phyloP scores from a whole-genome alignment of 2,113 vertebrate species.

The Eubucco bourcierii region DNA sequence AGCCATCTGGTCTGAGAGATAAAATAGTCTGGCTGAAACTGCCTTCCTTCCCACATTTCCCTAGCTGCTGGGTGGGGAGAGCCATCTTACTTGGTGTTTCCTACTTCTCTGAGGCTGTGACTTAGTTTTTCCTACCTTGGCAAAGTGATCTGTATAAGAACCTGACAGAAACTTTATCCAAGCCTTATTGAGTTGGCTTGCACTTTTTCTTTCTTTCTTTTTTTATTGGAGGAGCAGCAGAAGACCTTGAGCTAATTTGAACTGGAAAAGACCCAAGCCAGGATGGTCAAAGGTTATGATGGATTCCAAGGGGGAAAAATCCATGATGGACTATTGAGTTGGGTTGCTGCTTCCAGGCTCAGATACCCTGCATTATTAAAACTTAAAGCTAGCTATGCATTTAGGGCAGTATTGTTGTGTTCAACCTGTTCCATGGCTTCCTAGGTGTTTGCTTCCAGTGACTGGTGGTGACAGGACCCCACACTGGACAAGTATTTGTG shows the following conservation, averaged over 20 bases:
- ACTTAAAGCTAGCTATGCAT: not conserved
- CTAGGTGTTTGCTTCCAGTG: not conserved
- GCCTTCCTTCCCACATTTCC: conserved; percentile 42
- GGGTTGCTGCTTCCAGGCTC: not conserved
- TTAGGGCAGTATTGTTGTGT: not conserved
- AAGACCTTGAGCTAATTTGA: not conserved
- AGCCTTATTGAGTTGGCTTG: not conserved
- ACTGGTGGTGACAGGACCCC: not conserved
- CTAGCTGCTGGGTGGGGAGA: conserved; percentile 11
- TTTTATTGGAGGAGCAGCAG: not conserved
- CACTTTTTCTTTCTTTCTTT: not conserved
- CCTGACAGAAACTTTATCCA: not conserved
- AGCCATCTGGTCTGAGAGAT: conserved; percentile 54
- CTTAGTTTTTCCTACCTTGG: conserved; percentile 11
- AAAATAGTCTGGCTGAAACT: conserved; percentile 18
- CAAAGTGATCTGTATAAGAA: not conserved
- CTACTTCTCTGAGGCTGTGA: conserved; percentile 17
- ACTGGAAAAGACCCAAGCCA: not conserved
- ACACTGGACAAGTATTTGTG: not conserved
- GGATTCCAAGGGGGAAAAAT: not conserved
- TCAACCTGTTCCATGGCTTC: not conserved
- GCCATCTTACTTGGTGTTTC: conserved; percentile 17
- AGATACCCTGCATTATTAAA: fast-evolving
- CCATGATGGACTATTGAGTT: not conserved
- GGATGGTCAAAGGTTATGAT: not conserved